Evolutionary conservation across 2,113 vertebrate genomes (phyloP).

Genomic region (Perca schrenkii): DNA sequence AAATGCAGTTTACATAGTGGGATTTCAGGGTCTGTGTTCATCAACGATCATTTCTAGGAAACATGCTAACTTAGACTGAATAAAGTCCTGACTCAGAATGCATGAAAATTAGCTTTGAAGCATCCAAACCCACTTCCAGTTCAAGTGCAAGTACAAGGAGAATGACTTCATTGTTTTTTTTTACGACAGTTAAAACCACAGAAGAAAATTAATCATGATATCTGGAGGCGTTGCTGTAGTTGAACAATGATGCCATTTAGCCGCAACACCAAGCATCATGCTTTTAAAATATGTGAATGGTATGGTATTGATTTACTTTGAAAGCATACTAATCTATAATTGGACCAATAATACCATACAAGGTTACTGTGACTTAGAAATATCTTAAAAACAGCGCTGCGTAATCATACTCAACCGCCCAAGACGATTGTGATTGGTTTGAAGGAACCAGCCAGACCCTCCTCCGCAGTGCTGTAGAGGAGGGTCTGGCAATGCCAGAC

Average conservation of each 20-base stretch:
- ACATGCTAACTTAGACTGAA: neutral
- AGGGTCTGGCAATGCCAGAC: too few relatives aligned
- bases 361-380: neutral
- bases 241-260: neutral
- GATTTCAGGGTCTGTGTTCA: neutral
- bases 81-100: neutral
- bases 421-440: too few relatives aligned
- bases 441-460: too few relatives aligned
- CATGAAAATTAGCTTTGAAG: neutral
- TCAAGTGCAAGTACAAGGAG: neutral
- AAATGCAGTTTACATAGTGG: neutral
- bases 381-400: neutral
- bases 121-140: slow-evolving; percentile 3
- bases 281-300: neutral
- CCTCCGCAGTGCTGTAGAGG: too few relatives aligned
- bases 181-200: neutral
- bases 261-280: neutral
- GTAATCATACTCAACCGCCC: too few relatives aligned
- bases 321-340: neutral
- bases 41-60: neutral
- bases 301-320: neutral
- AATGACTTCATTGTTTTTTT: slow-evolving; percentile 3
- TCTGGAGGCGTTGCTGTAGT: slow-evolving; percentile 1
- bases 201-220: neutral
- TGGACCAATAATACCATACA: neutral